These are phyloP conservation scores for Diadophis punctatus DNA, from an alignment of 2,113 vertebrate species.

Conservation along the genomic window DNA sequence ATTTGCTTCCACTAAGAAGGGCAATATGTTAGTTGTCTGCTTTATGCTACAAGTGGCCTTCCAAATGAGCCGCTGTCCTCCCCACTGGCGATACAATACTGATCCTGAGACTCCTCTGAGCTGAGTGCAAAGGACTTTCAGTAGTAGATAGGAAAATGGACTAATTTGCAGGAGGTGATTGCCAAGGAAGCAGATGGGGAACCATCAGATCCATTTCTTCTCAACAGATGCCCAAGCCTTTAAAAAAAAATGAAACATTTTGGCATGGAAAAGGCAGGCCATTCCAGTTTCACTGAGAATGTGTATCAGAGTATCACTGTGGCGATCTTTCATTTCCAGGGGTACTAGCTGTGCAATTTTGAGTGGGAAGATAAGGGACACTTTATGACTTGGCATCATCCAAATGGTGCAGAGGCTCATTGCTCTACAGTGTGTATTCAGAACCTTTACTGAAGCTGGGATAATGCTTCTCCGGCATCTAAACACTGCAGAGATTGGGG, in stretches of 20 bases:
- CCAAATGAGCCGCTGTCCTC: not conserved
- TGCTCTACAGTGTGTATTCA: not conserved
- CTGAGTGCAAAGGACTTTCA: not conserved
- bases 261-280: constrained; percentile 43
- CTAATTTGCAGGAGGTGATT: not conserved
- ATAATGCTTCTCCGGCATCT: not conserved
- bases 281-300: constrained; percentile 35
- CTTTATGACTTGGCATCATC: not conserved
- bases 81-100: fast-evolving
- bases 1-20: not conserved
- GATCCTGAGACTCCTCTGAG: constrained; percentile 1
- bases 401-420: not conserved
- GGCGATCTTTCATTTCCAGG: constrained; percentile 11
- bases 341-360: not conserved
- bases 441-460: not conserved
- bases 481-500: not conserved
- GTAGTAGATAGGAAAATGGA: not conserved
- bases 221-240: constrained; percentile 18
- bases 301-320: constrained; percentile 31
- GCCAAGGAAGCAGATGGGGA: not conserved
- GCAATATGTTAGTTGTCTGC: constrained; percentile 7
- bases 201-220: constrained; percentile 7
- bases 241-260: constrained; percentile 31
- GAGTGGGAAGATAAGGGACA: not conserved
- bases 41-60: not conserved